Conservation (phyloP, 2,888 invertebrate species). For the Entomobrya multifasciata region DNA sequence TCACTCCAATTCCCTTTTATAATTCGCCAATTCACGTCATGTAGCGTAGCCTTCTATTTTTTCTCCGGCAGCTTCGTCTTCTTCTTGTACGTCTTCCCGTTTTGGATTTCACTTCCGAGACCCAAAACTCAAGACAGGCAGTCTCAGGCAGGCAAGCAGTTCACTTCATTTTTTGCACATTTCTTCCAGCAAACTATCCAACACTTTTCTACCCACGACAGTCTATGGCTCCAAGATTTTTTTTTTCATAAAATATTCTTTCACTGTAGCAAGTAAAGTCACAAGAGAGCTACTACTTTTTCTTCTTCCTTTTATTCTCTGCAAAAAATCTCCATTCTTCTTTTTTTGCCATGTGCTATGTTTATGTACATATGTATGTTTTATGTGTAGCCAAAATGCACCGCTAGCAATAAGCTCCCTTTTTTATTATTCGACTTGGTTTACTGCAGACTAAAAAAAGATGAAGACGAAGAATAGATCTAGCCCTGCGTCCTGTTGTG, state of each 20-base stretch:
- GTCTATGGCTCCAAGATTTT: not conserved
- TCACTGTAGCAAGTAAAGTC: not conserved
- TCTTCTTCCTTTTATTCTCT: not conserved
- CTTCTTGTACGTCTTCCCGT: constrained; percentile 13
- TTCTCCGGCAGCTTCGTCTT: too few species aligned
- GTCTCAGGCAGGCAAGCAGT: too few species aligned
- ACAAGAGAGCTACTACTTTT: not conserved
- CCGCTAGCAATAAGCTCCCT: not conserved
- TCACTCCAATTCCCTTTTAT: constrained; percentile 33
- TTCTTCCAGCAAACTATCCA: not conserved
- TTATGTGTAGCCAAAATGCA: not conserved
- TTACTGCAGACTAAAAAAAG: not conserved
- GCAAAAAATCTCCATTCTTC: not conserved
- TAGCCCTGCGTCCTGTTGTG: too few species aligned
- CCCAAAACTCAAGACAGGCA: not conserved
- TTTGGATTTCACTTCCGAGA: not conserved
- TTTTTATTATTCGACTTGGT: not conserved
- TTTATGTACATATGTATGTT: not conserved
- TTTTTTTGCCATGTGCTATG: not conserved
- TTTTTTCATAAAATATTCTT: not conserved
- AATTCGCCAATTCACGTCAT: constrained; percentile 51
- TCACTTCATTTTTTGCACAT: not conserved
- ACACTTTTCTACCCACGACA: not conserved
- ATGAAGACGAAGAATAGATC: not conserved
- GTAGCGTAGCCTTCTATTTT: too few species aligned